Conservation (phyloP, 2,797 vertebrate species). For the Enteromius paludinosus region DNA sequence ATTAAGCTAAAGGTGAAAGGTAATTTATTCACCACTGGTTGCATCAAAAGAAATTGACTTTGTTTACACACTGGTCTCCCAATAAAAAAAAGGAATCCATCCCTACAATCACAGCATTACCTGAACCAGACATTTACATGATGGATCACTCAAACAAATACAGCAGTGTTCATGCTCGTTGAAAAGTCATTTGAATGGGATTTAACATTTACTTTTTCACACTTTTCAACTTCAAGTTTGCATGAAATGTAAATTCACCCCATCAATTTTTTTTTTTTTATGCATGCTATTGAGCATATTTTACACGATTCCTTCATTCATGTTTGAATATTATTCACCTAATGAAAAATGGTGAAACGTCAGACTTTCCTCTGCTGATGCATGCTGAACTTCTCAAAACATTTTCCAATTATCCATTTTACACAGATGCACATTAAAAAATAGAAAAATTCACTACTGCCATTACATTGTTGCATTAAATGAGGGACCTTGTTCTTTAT, state of each 20-base stretch:
- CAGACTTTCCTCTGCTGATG: background rate
- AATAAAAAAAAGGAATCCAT: background rate
- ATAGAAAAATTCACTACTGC: background rate
- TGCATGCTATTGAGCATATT: background rate
- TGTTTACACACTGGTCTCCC: background rate
- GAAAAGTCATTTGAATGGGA: slow-evolving; percentile 4
- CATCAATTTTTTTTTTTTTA: background rate
- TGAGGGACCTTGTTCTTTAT: background rate
- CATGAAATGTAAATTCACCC: background rate
- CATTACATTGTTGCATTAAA: background rate
- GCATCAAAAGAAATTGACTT: background rate
- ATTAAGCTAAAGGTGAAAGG: slow-evolving; percentile 1
- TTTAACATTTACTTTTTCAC: slow-evolving; percentile 5
- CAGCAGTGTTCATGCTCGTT: background rate
- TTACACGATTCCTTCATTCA: background rate
- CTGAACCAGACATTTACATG: background rate
- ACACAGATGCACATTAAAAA: background rate
- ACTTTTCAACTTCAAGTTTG: slow-evolving; percentile 3
- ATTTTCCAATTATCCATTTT: background rate
- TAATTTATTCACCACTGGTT: slow-evolving; percentile 2
- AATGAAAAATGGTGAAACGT: background rate
- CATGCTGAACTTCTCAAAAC: background rate
- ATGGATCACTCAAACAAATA: background rate
- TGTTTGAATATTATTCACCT: background rate
- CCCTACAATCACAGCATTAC: background rate